Percentiles rank a stretch among this genome's conserved stretches.
Conservation (phyloP, 2,888 invertebrate species). For the Drosophila mercatorum region DNA sequence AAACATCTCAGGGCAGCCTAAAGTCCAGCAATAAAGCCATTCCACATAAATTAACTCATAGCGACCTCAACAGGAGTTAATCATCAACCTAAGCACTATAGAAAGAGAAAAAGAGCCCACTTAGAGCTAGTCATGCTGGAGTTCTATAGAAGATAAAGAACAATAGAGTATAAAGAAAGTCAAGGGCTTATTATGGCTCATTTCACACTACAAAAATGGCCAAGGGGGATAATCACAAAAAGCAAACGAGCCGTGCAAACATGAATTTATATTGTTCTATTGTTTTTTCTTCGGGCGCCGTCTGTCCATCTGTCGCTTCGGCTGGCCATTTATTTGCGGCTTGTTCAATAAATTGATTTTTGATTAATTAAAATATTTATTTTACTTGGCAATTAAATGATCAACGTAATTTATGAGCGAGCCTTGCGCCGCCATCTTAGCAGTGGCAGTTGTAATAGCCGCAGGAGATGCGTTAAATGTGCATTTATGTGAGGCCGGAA, state of each 20-base stretch:
- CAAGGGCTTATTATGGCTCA: conserved; percentile 59
- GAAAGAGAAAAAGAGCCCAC: too few species aligned
- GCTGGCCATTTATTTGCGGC: conserved; percentile 8
- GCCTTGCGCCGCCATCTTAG: neutral
- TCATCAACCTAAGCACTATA: neutral
- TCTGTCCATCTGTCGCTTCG: too few species aligned
- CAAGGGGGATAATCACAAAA: conserved; percentile 21
- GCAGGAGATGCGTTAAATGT: conserved; percentile 44
- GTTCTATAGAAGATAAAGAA: neutral
- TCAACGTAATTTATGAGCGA: conserved; percentile 48
- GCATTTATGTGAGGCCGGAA: conserved; percentile 31
- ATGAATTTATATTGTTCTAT: conserved; percentile 37
- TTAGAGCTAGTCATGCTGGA: conserved; percentile 2
- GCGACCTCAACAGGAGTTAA: neutral
- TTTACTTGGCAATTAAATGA: conserved; percentile 41
- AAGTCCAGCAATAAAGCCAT: too few species aligned
- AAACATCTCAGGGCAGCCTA: too few species aligned
- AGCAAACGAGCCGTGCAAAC: conserved; percentile 42
- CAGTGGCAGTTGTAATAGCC: conserved; percentile 7
- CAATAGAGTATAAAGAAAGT: conserved; percentile 17
- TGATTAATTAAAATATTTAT: conserved; percentile 66
- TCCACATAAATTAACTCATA: too few species aligned
- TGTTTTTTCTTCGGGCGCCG: conserved; percentile 22
- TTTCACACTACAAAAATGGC: conserved; percentile 45
- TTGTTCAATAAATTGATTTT: conserved; percentile 38